Evolutionary conservation across 1,140 invertebrate genomes (phyloP).

Genomic region (Nephila pilipes): DNA sequence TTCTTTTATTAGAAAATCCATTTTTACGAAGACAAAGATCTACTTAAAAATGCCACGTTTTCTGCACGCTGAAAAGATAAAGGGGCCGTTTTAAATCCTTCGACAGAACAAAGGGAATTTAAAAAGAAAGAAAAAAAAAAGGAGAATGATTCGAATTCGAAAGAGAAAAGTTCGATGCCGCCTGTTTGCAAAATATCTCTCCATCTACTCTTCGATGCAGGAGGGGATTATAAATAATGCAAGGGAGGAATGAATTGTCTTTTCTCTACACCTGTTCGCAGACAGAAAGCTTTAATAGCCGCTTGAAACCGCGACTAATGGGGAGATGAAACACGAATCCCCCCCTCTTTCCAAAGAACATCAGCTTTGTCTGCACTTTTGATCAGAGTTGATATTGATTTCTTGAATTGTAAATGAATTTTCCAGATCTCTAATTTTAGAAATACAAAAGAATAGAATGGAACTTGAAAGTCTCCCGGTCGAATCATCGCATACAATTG

Average conservation of each 20-base stretch:
- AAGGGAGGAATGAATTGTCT: background rate
- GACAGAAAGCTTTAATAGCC: background rate
- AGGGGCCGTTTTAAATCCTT: background rate
- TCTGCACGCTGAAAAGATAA: background rate
- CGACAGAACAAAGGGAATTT: background rate
- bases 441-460: too few species aligned
- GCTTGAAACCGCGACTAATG: background rate
- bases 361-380: background rate
- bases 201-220: background rate
- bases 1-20: too few species aligned
- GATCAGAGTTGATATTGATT: slow-evolving; percentile 6
- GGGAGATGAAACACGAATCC: background rate
- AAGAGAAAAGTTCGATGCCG: background rate
- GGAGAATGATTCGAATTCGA: background rate
- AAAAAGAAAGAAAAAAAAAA: background rate
- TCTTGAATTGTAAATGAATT: background rate
- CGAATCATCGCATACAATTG: too few species aligned
- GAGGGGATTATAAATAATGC: background rate
- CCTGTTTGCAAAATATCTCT: slow-evolving; percentile 11
- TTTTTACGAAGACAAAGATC: background rate
- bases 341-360: background rate
- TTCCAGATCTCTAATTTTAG: too few species aligned
- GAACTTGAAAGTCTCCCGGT: too few species aligned
- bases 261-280: slow-evolving; percentile 21
- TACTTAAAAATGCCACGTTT: background rate